Base-by-base conservation (phyloP, 1,140 invertebrate genomes). In the Diabrotica virgifera region DNA sequence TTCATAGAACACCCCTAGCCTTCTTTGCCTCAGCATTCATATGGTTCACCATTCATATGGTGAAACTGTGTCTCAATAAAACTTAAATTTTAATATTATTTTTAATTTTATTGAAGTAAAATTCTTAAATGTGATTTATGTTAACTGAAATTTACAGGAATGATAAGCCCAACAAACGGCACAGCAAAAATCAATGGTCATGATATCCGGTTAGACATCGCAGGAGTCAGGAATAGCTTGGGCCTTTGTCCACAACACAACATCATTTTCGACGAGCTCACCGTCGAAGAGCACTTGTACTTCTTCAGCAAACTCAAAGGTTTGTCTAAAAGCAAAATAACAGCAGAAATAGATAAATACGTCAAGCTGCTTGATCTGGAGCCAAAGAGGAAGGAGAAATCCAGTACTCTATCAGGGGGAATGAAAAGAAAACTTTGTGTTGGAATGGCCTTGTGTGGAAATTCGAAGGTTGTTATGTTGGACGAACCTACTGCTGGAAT, bases 401-500 rank as follows among this genome's bases (percentile, higher is more conserved):
- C 90, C 0, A 68, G 73, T 4, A 85, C 84, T 12, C 79, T 95
- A 35, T 93, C 91, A 2, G 93, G 92, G 14, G 93, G 93, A 12
- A 93, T 93, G 91, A 90, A 92, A 78, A 79, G 93, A 10, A 90
- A 93, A 69, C 77, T 94, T 2, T 92, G 88, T 60, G 85, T 94
- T 36, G 91, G 88, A 6, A 89, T 92, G 63, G 91, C 92, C 5
- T 79, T 94, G 13, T 88, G 90, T 63, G 91, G 87, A 0, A 80
- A 82, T 13, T 85, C 87, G 2, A 81, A 81, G 66, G 82, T 87
- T 54, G 85, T 96, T n/a, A 87, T 97, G 68, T 84, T 96, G 74
- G 95, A 97, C 79, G 95, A 98, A 79, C 96, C 96, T 46, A 96
- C 95, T 1, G 93, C 93, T 5, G 96, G 96, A 55, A 93, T 99